Evolutionary conservation across 2,113 vertebrate genomes (phyloP), one percentile per base, ranked within the genome.

Genomic region (Scomber scombrus): DNA sequence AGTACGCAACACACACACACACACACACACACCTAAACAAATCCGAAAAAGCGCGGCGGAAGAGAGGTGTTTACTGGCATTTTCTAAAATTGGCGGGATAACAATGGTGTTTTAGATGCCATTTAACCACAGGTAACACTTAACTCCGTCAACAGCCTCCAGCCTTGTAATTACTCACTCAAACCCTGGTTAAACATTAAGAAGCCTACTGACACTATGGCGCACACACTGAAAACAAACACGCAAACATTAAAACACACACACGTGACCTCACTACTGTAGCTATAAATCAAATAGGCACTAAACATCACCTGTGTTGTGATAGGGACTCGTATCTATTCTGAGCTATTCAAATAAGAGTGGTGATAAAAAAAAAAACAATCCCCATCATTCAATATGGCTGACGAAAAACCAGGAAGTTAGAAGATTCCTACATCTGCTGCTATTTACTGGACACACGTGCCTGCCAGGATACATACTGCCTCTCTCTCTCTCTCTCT

Each of bases 171-270:
- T 90, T 91, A 89, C 23, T 49, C 19, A 57, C 31, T 23, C 43
- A 71, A 73, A 61, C 52, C 9, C 71, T 50, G 69, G 81, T 91
- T 88, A 88, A 85, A 90, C 86, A 89, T 87, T 81, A 84, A 83
- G 55, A 83, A 34, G 21, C 47, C 57, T 26, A 23, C 82, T 79
- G 78, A 68, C 61, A 58, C 23, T 82, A 8, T 26, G 52, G 11
- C 43, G 26, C 73, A 65, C 63, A 52, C 62, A 68, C 57, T 43
- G 14, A 68, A 67, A 62, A 65, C 62, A 74, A 23, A 31, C 18
- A 65, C 14, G 56, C 57, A 75, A 7, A 63, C 68, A 34, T 47
- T 51, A 26, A 54, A 71, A 50, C 50, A 70, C 52, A 76, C 26
- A 26, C 23, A 26, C 23, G 23, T 26, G 23, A 26, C 23, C 23